Conservation (phyloP, 2,113 vertebrate species). For the Anolis carolinensis region DNA sequence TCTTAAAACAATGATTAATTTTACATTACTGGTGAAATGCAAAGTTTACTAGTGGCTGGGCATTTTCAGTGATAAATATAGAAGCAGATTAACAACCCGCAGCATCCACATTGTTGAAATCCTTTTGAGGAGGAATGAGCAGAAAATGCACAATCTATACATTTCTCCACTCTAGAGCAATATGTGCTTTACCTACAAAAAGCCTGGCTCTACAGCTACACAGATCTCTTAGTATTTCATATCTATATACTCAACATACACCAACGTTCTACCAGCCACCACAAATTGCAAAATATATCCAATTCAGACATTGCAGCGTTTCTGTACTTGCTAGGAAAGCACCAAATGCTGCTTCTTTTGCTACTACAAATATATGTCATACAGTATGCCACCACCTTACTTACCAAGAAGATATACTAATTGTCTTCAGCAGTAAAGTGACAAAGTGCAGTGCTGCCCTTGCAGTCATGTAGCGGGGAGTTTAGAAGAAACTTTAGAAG, state of each 20-base stretch:
- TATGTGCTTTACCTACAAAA: background rate
- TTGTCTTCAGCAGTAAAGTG: background rate
- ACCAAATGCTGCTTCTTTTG: background rate
- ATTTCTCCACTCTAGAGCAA: too few relatives aligned
- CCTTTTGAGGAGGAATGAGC: background rate
- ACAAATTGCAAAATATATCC: background rate
- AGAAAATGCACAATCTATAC: background rate
- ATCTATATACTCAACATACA: background rate
- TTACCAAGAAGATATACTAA: background rate
- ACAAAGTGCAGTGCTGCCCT: background rate
- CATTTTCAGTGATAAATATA: background rate
- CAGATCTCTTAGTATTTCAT: background rate
- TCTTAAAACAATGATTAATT: background rate
- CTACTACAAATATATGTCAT: background rate
- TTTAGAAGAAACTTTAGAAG: background rate
- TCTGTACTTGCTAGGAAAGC: background rate
- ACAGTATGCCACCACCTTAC: background rate
- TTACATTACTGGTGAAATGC: background rate
- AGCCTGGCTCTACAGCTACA: background rate
- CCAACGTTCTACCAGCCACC: background rate
- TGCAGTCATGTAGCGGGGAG: background rate
- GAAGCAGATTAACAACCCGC: background rate
- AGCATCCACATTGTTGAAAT: background rate
- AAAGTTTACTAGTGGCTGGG: background rate
- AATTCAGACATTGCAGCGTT: background rate